These are phyloP conservation scores for Patella depressa DNA, from an alignment of 2,888 invertebrate genomes.

Conservation along the genomic window DNA sequence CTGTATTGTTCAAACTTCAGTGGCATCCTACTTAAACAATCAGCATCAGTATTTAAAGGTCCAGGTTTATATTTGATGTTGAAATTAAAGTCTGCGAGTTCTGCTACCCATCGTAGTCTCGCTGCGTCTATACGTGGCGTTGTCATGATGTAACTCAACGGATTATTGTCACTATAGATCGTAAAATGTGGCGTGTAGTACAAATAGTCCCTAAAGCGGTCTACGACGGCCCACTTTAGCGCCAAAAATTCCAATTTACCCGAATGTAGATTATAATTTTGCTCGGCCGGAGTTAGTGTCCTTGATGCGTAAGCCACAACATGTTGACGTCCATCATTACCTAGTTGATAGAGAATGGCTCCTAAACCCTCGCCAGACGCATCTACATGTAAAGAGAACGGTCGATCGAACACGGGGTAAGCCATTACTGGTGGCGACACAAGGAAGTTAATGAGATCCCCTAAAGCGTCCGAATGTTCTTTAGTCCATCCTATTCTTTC, in stretches of 20 bases:
- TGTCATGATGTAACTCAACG: neutral
- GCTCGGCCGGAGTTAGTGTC: constrained; percentile 14
- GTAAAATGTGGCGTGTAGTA: constrained; percentile 15
- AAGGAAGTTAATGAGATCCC: neutral
- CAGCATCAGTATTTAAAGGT: constrained; percentile 27
- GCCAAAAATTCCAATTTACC: neutral
- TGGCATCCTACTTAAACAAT: constrained; percentile 19
- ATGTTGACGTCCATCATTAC: neutral
- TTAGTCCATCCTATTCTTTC: neutral
- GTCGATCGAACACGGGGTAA: constrained; percentile 7
- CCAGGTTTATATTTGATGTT: constrained; percentile 21
- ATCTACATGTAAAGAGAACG: constrained; percentile 14
- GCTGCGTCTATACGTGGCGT: neutral
- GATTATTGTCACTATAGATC: neutral
- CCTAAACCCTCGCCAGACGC: constrained; percentile 14
- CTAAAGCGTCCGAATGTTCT: neutral
- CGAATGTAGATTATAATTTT: constrained; percentile 15
- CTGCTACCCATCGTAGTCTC: neutral
- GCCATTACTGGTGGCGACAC: constrained; percentile 1
- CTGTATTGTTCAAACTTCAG: neutral
- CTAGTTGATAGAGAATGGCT: constrained; percentile 14
- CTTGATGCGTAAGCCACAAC: constrained; percentile 3
- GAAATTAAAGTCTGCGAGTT: neutral
- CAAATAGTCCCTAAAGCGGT: constrained; percentile 15
- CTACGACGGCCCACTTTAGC: constrained; percentile 5